Conservation (phyloP, 2,888 invertebrate genomes). For the Nudaria mundana region DNA sequence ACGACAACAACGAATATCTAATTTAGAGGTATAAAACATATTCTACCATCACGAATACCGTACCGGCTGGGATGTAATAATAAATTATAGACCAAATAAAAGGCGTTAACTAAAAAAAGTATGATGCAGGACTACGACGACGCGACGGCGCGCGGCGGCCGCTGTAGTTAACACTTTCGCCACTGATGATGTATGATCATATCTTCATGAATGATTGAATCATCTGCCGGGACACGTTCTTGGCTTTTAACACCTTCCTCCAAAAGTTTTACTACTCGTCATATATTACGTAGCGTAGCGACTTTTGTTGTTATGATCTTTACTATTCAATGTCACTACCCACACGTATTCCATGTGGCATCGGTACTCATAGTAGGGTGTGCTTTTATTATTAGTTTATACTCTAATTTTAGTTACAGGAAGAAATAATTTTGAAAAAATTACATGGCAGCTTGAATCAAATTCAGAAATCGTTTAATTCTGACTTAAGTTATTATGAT, state of each 20-base stretch:
- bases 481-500: slow-evolving; percentile 12
- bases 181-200: slow-evolving; percentile 76
- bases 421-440: slow-evolving; percentile 7
- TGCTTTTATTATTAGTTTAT: slow-evolving; percentile 36
- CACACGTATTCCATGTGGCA: slow-evolving; percentile 53
- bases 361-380: slow-evolving; percentile 33
- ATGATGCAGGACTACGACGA: slow-evolving; percentile 56
- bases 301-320: slow-evolving; percentile 78
- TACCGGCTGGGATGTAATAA: slow-evolving; percentile 46
- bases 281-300: slow-evolving; percentile 72
- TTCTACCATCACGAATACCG: slow-evolving; percentile 32
- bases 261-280: slow-evolving; percentile 74
- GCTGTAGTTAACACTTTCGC: slow-evolving; percentile 71
- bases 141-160: too few species aligned
- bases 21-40: slow-evolving; percentile 39
- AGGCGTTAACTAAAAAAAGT: slow-evolving; percentile 51
- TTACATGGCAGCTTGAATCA: slow-evolving; percentile 3
- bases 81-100: slow-evolving; percentile 60
- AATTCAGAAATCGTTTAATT: slow-evolving; percentile 7
- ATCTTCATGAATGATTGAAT: slow-evolving; percentile 78
- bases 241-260: slow-evolving; percentile 78
- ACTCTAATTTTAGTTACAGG: slow-evolving; percentile 36
- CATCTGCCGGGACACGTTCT: slow-evolving; percentile 74
- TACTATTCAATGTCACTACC: slow-evolving; percentile 75
- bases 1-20: slow-evolving; percentile 35